Base-by-base conservation (phyloP, 2,113 vertebrate species). In the Corapipo altera region DNA sequence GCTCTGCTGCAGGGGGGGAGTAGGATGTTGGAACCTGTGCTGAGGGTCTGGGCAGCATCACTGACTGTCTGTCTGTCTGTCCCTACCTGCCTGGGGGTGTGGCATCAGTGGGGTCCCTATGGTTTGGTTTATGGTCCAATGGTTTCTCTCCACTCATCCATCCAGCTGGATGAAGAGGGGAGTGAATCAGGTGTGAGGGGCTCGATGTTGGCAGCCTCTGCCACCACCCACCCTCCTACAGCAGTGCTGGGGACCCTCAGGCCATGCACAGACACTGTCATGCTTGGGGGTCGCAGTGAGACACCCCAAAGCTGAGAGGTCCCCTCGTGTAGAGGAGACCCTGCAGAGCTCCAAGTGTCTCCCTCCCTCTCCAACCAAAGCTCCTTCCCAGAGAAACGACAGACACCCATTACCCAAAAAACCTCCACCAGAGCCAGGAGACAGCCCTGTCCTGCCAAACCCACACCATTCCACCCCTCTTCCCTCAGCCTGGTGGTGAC, bases 21-120 rank as follows among this genome's bases (percentile, higher is more conserved):
- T n/a, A n/a, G n/a, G 12, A 8, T 2, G 2, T 17, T 1, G 4
- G 48, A 37, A 5, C 12, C 51, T 8, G 33, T 37, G 37, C 66
- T 1, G 2, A 26, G 46, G 17, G 52, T 35, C 51, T 11, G 24
- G 48, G 43, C 5, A 2, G 19, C 41, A 15, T 41, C 21, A 3
- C 58, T 85, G 62, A 12, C 32, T 79, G 8, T 0, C 12, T 43
- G 27, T 18, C 75, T 19, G 18, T 39, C 75, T 67, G 80, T 33
- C 10, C 27, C 41, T 14, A 2, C 55, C 54, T 37, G 30, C 5
- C 37, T 5, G 3, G 35, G 9, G 3, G 6, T 0, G 5, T 27
- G 66, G 61, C 16, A 4, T 13, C 88, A 1, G 0, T 0, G 9
- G 32, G 15, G 7, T 69, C 58, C n/a, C 19, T 2, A 0, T 0